phyloP scores from a whole-genome alignment of 2,113 vertebrate species.

The Mungos mungo region DNA sequence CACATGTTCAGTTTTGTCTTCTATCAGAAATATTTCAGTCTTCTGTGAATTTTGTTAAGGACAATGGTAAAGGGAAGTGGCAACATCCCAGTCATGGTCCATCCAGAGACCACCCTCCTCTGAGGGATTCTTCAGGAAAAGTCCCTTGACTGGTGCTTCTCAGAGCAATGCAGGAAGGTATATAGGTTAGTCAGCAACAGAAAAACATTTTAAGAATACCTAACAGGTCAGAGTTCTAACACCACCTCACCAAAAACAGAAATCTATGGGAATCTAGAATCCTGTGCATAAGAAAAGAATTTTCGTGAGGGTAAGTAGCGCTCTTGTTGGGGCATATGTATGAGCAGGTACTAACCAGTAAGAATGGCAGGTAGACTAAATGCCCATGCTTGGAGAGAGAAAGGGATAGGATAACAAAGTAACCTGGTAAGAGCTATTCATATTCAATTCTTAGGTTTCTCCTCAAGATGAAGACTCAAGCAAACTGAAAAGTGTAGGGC shows the following conservation, averaged over 20 bases:
- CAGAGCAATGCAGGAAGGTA: neutral
- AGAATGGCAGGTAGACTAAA: neutral
- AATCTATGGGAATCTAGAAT: neutral
- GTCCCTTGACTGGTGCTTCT: neutral
- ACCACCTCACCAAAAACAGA: neutral
- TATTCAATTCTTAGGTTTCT: neutral
- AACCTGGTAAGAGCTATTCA: neutral
- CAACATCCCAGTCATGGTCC: neutral
- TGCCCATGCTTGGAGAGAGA: neutral
- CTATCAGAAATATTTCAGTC: neutral
- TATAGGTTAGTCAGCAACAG: neutral
- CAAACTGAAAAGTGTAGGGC: neutral
- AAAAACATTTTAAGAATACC: neutral
- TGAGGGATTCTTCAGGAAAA: neutral
- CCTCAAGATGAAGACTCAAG: neutral
- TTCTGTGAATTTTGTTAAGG: slow-evolving; percentile 21
- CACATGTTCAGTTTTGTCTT: neutral
- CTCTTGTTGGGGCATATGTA: neutral
- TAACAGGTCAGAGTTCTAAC: neutral
- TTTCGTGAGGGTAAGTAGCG: neutral
- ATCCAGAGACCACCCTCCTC: neutral
- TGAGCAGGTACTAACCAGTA: neutral
- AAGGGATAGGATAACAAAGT: neutral
- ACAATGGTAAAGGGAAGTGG: neutral
- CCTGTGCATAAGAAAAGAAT: neutral